Evolutionary conservation across 2,797 vertebrate genomes (phyloP).

Genomic region (Ctenochaetus hawaiiensis): DNA sequence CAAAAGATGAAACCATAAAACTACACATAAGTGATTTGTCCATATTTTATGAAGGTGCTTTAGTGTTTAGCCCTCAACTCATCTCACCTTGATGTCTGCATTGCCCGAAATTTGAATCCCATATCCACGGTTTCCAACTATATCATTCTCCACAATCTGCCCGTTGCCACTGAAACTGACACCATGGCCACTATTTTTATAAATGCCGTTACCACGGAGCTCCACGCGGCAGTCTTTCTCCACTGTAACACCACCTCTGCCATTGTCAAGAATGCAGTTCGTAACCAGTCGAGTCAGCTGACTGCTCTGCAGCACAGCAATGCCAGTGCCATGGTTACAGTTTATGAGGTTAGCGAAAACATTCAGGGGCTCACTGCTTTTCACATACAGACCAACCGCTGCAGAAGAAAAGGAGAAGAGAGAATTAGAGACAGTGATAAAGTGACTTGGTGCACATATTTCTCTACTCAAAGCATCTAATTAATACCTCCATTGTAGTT

Average conservation of each 20-base stretch:
- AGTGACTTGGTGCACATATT: background rate
- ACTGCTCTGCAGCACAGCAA: slow-evolving; percentile 90
- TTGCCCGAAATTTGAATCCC: slow-evolving; percentile 88
- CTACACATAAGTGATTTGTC: background rate
- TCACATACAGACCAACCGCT: slow-evolving; percentile 93
- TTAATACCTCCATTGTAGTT: slow-evolving; percentile 82
- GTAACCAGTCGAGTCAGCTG: slow-evolving; percentile 89
- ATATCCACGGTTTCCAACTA: slow-evolving; percentile 88
- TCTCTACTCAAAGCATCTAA: background rate
- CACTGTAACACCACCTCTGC: slow-evolving; percentile 87
- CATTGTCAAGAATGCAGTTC: slow-evolving; percentile 92
- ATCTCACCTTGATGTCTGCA: slow-evolving; percentile 89
- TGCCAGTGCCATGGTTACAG: slow-evolving; percentile 85
- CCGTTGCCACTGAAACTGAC: slow-evolving; percentile 88
- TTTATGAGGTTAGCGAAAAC: slow-evolving; percentile 89
- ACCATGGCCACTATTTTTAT: slow-evolving; percentile 90
- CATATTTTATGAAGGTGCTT: background rate
- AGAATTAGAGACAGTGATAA: background rate
- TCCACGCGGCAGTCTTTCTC: slow-evolving; percentile 90
- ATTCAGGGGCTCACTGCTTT: slow-evolving; percentile 91
- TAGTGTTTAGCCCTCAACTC: background rate
- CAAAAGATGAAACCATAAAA: slow-evolving; percentile 5
- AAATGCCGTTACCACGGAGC: slow-evolving; percentile 92
- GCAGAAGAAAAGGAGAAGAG: slow-evolving; percentile 15
- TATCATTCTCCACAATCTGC: slow-evolving; percentile 90